These are phyloP conservation scores for Drosophila lini DNA, from an alignment of 1,140 invertebrate genomes.

Conservation along the genomic window DNA sequence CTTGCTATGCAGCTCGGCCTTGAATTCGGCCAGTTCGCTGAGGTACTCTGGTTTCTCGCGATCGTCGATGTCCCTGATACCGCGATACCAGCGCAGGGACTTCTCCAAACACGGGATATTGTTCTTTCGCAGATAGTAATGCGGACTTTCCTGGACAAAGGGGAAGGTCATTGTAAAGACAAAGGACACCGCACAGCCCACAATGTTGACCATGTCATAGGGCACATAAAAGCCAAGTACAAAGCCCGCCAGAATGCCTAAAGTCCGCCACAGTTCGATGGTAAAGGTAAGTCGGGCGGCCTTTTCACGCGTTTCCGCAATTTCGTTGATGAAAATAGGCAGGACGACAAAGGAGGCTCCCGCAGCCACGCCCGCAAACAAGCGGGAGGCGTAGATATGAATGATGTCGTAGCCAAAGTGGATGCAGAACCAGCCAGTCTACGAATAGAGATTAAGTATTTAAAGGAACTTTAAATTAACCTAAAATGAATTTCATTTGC, in stretches of 20 bases:
- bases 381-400: constrained; percentile 83
- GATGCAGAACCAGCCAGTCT: constrained; percentile 74
- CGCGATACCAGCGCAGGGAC: constrained; percentile 85
- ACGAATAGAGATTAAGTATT: neutral
- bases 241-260: constrained; percentile 68
- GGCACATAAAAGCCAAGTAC: constrained; percentile 54
- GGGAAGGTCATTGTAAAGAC: constrained; percentile 86
- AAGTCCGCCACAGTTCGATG: constrained; percentile 71
- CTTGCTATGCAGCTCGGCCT: constrained; percentile 39
- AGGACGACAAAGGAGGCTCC: constrained; percentile 85
- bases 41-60: constrained; percentile 68
- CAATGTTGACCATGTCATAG: constrained; percentile 58
- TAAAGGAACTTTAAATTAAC: neutral
- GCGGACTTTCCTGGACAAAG: constrained; percentile 87
- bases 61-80: constrained; percentile 71
- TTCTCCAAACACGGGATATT: constrained; percentile 85
- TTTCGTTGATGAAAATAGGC: constrained; percentile 86
- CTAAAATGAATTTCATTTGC: neutral
- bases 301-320: constrained; percentile 78
- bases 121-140: constrained; percentile 86
- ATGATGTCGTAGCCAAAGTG: constrained; percentile 74
- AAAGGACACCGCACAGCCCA: constrained; percentile 85
- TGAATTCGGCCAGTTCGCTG: constrained; percentile 62
- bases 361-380: constrained; percentile 84
- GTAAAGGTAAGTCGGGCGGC: constrained; percentile 58